Evolutionary conservation across 2,888 invertebrate genomes (phyloP), one percentile per base, ranked within the genome.

Genomic region (Plusia festucae): DNA sequence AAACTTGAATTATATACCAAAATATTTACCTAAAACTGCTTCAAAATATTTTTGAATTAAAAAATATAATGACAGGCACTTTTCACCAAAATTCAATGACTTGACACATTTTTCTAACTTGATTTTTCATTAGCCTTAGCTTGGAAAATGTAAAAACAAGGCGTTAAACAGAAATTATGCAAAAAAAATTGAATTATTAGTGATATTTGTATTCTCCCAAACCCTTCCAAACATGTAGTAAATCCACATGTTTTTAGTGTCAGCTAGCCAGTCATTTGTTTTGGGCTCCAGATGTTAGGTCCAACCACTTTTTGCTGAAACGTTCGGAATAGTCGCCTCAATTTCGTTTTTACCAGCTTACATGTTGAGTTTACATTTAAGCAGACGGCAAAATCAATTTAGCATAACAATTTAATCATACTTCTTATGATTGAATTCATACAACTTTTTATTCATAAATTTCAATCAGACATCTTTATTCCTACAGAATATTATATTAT

Each of bases 241-340:
- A 49, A 49, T 49, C 20, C 46, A 49, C 11, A 49, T 49, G 46
- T 49, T 49, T 49, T 20, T 20, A 11, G 46, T 49, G 46, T 20
- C 46, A 49, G 18, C 20, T 9, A 49, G 20, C 18, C 9, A 20
- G 11, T 11, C 18, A 18, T 20, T 18, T 40, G 40, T 40, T 49
- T 40, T 49, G 18, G 18, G 18, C 20, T 49, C 46, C 46, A 49
- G 18, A 46, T 46, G 46, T 49, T 20, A 20, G 3, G 20, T n/a
- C 5, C 7, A 11, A 18, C 16, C 18, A 18, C 20, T 49, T 49
- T 18, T 49, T 49, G 46, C 46, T 20, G 3, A 20, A 20, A 18
- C 46, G 9, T 9, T 49, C 1, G 18, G 8, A 9, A 13, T 9
- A 49, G 4, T 49, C 20, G 46, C 11, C 20, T 49, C 13, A 16